These are phyloP conservation scores for Tenebrio molitor DNA, from an alignment of 1,140 invertebrate genomes.

Conservation along the genomic window DNA sequence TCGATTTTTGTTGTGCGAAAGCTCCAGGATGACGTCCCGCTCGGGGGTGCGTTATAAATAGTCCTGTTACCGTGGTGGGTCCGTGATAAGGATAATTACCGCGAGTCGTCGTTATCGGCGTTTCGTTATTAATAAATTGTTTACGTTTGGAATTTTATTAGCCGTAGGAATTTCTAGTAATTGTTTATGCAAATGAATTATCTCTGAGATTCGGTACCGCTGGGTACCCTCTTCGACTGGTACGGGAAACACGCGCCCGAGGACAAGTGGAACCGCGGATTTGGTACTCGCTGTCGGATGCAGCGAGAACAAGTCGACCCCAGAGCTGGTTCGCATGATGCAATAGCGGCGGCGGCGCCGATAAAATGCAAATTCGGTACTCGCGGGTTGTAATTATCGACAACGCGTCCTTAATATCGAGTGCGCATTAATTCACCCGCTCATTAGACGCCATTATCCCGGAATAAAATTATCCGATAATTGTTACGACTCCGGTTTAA, in stretches of 20 bases:
- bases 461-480: neutral
- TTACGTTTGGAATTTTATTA: slow-evolving; percentile 26
- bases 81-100: slow-evolving; percentile 7
- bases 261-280: neutral
- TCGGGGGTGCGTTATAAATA: no score
- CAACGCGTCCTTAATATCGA: neutral
- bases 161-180: neutral
- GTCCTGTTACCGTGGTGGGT: no score
- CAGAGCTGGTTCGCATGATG: slow-evolving; percentile 2
- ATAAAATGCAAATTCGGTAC: slow-evolving; percentile 14
- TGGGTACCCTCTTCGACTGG: neutral
- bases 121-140: slow-evolving; percentile 33
- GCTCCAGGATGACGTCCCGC: no score
- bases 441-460: slow-evolving; percentile 1
- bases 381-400: slow-evolving; percentile 10
- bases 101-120: neutral
- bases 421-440: neutral
- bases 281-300: neutral
- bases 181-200: slow-evolving; percentile 50
- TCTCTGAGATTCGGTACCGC: slow-evolving; percentile 15
- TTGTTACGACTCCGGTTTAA: neutral
- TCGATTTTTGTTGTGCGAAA: no score
- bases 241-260: slow-evolving; percentile 14
- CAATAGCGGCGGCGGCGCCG: neutral
- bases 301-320: neutral